Conservation (phyloP, 1,140 invertebrate species). For the Rhyzopertha dominica region DNA sequence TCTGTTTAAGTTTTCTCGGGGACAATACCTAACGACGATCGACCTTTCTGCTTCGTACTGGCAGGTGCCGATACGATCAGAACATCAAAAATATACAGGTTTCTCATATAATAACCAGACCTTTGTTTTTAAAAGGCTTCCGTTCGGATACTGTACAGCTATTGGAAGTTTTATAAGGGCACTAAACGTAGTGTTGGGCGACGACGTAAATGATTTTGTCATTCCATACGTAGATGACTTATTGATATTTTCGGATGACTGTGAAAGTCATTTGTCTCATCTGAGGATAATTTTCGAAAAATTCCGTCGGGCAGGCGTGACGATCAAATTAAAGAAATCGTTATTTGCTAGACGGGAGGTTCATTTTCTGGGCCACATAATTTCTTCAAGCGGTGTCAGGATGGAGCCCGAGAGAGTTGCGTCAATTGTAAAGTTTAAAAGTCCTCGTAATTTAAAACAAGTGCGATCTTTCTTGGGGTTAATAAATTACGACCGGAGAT, state of each 20-base stretch:
- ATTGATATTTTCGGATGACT: not conserved
- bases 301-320: not conserved
- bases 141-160: not conserved
- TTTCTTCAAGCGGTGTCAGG: not conserved
- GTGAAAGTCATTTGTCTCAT: slow-evolving; percentile 1
- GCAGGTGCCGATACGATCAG: slow-evolving; percentile 6
- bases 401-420: slow-evolving; percentile 2
- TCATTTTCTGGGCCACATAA: slow-evolving; percentile 2
- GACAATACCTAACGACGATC: slow-evolving; percentile 4
- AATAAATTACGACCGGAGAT: slow-evolving; percentile 9
- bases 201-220: slow-evolving; percentile 1
- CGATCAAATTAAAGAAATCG: not conserved
- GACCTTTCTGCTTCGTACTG: slow-evolving; percentile 11
- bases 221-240: slow-evolving; percentile 9
- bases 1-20: slow-evolving; percentile 7
- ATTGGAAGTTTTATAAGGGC: slow-evolving; percentile 4
- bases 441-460: slow-evolving; percentile 3
- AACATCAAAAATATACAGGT: slow-evolving; percentile 11
- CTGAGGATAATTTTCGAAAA: slow-evolving; percentile 10
- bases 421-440: slow-evolving; percentile 4
- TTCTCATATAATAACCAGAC: slow-evolving; percentile 4
- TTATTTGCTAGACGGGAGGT: too few relatives aligned
- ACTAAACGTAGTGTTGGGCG: slow-evolving; percentile 1
- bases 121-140: slow-evolving; percentile 9
- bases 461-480: slow-evolving; percentile 7